These are phyloP conservation scores for Stegodyphus dumicola DNA, from an alignment of 1,140 invertebrate species.

Conservation along the genomic window DNA sequence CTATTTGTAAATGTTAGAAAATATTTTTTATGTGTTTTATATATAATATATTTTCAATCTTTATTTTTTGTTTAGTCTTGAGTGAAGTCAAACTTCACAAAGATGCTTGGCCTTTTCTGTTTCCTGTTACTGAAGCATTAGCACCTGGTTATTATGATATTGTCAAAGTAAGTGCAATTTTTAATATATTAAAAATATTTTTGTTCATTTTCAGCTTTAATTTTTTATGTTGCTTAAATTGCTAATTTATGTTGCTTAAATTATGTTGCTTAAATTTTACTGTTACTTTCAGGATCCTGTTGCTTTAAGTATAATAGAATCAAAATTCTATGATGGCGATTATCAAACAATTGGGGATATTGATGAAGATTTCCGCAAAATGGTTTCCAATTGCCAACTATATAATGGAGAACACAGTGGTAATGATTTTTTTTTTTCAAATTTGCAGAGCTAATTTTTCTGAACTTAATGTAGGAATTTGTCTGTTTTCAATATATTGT, in stretches of 20 bases:
- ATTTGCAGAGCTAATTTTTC: background rate
- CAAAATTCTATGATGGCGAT: slow-evolving; percentile 70
- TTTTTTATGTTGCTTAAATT: background rate
- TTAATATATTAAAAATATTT: background rate
- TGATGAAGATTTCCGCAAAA: slow-evolving; percentile 86
- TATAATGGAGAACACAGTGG: slow-evolving; percentile 94
- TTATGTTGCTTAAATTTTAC: background rate
- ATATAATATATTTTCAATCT: no score
- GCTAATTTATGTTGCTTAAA: background rate
- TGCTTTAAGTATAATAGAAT: slow-evolving; percentile 15
- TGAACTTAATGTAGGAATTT: background rate
- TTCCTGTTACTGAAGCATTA: slow-evolving; percentile 90
- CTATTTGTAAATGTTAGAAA: no score
- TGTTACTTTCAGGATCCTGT: slow-evolving; percentile 44
- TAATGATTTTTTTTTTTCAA: slow-evolving; percentile 67
- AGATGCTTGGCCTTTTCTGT: slow-evolving; percentile 92
- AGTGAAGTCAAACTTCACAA: slow-evolving; percentile 85
- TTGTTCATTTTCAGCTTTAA: background rate
- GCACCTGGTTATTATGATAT: slow-evolving; percentile 85
- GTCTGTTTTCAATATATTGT: background rate
- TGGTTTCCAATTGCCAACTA: slow-evolving; percentile 89
- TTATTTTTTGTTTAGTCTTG: slow-evolving; percentile 71
- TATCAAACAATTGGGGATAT: slow-evolving; percentile 85
- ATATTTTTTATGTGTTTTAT: no score
- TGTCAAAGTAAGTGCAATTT: slow-evolving; percentile 64